Conservation (phyloP, 2,797 vertebrate genomes). For the Pseudochromis fuscus region DNA sequence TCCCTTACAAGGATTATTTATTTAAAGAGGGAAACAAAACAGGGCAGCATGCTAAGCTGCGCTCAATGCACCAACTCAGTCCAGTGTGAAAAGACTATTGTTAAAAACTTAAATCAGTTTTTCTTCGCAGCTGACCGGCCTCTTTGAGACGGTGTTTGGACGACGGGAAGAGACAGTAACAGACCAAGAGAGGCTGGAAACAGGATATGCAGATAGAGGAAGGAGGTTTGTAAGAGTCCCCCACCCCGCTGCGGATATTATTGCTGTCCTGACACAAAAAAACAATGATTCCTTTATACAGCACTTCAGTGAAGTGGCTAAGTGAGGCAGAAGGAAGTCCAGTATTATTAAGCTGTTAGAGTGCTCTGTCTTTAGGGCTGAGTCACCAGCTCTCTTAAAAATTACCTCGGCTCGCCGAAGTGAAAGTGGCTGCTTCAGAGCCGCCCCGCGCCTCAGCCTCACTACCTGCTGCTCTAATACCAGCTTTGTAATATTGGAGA, state of each 20-base stretch:
- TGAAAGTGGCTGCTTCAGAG: constrained; percentile 37
- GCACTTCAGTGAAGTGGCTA: constrained; percentile 64
- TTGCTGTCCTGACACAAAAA: constrained; percentile 54
- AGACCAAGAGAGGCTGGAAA: constrained; percentile 46
- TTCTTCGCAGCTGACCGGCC: constrained; percentile 47
- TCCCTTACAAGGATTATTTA: constrained; percentile 74
- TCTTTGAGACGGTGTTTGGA: constrained; percentile 55
- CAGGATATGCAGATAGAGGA: constrained; percentile 70
- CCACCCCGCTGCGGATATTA: constrained; percentile 59
- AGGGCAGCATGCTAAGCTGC: constrained; percentile 66
- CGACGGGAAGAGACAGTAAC: constrained; percentile 41
- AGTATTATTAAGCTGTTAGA: constrained; percentile 64
- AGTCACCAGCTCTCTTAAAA: constrained; percentile 54
- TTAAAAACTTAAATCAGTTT: constrained; percentile 63
- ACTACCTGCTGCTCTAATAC: constrained; percentile 57
- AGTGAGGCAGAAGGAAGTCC: constrained; percentile 66
- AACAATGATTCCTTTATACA: constrained; percentile 66
- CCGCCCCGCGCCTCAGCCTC: constrained; percentile 17
- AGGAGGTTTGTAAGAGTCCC: constrained; percentile 51
- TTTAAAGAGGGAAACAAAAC: constrained; percentile 79
- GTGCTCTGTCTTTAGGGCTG: constrained; percentile 52
- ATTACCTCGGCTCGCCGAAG: constrained; percentile 27
- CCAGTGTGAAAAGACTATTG: constrained; percentile 74
- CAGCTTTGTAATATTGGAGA: constrained; percentile 58
- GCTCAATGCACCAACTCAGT: constrained; percentile 66